Base-by-base conservation (phyloP, 1,140 invertebrate genomes). In the Drosophila santomea region DNA sequence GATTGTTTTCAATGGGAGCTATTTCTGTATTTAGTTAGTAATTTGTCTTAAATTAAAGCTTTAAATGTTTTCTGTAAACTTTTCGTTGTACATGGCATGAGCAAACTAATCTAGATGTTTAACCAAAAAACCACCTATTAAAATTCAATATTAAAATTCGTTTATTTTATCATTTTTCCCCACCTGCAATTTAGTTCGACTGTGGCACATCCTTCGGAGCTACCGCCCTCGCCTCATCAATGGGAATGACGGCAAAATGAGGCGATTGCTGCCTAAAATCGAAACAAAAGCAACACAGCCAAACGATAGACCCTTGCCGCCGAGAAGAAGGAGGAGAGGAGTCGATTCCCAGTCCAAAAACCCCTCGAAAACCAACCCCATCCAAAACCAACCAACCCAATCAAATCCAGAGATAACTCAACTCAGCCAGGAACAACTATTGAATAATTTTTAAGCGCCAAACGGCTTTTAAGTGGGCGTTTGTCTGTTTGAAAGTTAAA, bases 221-320 rank as follows among this genome's bases (percentile, higher is more conserved):
- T 99, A 92, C 98, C 98, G 82, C 98, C 98, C 25, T 99, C 98
- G 84, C 98, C 98, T 66, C 97, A 99, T 93, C 97, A 98, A 92
- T 99, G 98, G 98, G 97, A 99, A 94, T 98, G 95, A 95, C 95
- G 93, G 86, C 92, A 92, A 91, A 91, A 92, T 82, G 90, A 92
- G 91, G 91, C 91, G 73, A 92, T 92, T 85, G 91, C 91, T 79
- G 91, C 91, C 91, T 92, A 92, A 92, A 92, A 63, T 62, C 82
- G 74, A 90, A 89, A 76, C 72, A 80, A 67, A 67, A 73, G 60
- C 58, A 78, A 55, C 59, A 48, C 75, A 73, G 54, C 60, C 71
- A 57, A 74, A 74, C 38, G 43, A 74, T 36, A 66, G 48, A 45
- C 48, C 56, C 55, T 60, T 38, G 52, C 48, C 64, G 56, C 43